Evolutionary conservation across 1,140 invertebrate species (phyloP), one percentile per base, ranked within the genome.

Genomic region (Pemphigus obesinymphae): DNA sequence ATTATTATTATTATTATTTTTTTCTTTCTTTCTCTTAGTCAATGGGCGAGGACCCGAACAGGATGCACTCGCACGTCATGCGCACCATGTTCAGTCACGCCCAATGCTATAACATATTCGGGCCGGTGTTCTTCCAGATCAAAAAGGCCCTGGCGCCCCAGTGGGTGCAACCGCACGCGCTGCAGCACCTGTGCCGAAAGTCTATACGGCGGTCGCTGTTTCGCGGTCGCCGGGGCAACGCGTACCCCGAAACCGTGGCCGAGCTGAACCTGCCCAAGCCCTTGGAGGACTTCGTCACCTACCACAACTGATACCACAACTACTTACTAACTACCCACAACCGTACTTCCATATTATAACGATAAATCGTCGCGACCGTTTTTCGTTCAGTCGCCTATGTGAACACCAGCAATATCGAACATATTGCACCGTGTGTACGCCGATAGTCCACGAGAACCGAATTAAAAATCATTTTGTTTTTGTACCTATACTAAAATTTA

Each of bases 21-120:
- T 55, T 15, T 58, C 13, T 58, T 63, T 61, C 43, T 80, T 45
- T 37, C 34, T 20, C 4, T 2, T 83, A 85, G 53, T 84, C 84
- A 5, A 86, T 86, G 86, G 85, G 85, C 13, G 85, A 85, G 53
- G 43, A 83, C 29, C 86, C 86, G 10, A 68, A 55, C 13, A 76
- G 83, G 3, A 86, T 86, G 85, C 85, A 85, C 58, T 61, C 84
- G 7, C 85, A 85, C 45, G 86, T 86, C 17, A 82, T 86, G 81
- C 83, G 85, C 20, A 85, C 84, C 20, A 86, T 86, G 86, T 84
- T 86, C 55, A 83, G 84, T 58, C 86, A 86, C 81, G 85, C 84
- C 11, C 83, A 84, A 29, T 86, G 84, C 58, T 85, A 84, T 82
- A 84, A 83, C 58, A 84, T 86, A 45, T 82, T 86, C 26, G 85